A percentile compares a stretch with the other conserved stretches of the same genome.
Evolutionary conservation across 1,140 invertebrate genomes (phyloP).

Genomic region (Euura saliciscinereae): DNA sequence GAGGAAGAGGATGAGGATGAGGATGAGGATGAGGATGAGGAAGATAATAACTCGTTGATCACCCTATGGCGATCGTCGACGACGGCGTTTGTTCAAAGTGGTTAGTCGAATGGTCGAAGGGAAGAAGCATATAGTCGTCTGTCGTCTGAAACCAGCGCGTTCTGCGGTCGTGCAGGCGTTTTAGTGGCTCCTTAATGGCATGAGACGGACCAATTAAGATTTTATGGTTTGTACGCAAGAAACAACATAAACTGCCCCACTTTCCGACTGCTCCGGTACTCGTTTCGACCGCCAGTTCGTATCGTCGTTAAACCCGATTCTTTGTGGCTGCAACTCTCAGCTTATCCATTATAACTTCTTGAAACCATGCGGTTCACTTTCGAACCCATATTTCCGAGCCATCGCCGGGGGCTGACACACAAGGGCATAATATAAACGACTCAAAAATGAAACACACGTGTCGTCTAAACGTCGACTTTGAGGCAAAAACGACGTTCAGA

Average conservation of each 20-base stretch:
- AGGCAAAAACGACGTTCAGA: too few species aligned
- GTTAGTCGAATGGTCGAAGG: background rate
- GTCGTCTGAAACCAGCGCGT: background rate
- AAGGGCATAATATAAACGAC: too few species aligned
- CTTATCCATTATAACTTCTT: background rate
- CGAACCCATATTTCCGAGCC: too few species aligned
- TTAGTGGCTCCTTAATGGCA: constrained; percentile 12
- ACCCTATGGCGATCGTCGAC: background rate
- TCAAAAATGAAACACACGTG: too few species aligned
- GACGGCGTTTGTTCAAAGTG: background rate
- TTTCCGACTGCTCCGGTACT: background rate
- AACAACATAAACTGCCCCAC: constrained; percentile 7
- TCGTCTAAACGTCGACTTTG: too few species aligned
- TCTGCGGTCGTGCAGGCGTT: constrained; percentile 5
- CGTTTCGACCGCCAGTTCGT: background rate
- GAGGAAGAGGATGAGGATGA: background rate
- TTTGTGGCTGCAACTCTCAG: background rate
- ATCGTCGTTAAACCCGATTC: constrained; percentile 12
- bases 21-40: background rate
- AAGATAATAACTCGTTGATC: background rate
- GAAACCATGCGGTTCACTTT: too few species aligned
- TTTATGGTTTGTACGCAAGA: constrained; percentile 15
- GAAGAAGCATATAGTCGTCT: background rate
- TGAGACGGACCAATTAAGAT: constrained; percentile 13
- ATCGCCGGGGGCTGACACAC: too few species aligned